These are phyloP conservation scores for Yponomeuta plumbellus DNA, from an alignment of 2,888 invertebrate species.

Conservation along the genomic window DNA sequence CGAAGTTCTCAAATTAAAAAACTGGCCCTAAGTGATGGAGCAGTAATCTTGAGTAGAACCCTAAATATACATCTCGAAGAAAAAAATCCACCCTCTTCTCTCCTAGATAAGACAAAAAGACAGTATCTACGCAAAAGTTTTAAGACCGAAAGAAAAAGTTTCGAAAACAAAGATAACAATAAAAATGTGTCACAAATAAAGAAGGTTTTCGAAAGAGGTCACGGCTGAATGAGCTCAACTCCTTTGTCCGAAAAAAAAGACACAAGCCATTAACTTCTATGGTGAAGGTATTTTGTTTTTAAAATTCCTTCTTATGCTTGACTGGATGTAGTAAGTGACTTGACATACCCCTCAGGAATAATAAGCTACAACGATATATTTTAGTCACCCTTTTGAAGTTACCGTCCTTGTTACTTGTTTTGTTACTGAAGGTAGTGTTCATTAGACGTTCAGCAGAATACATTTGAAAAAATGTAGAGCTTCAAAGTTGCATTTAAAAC, in stretches of 20 bases:
- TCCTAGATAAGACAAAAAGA: slow-evolving; percentile 26
- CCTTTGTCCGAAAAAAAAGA: not conserved
- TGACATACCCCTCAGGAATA: not conserved
- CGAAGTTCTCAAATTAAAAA: no score
- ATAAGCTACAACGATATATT: no score
- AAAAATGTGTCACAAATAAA: slow-evolving; percentile 16
- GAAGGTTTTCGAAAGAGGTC: not conserved
- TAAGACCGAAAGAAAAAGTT: slow-evolving; percentile 21
- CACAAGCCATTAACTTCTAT: not conserved
- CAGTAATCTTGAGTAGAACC: not conserved
- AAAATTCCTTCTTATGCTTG: not conserved
- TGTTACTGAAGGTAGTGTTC: no score
- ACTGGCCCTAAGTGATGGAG: not conserved
- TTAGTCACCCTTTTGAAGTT: no score
- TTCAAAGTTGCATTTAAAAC: no score
- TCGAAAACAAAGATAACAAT: slow-evolving; percentile 15
- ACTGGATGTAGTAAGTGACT: not conserved
- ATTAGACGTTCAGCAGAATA: no score
- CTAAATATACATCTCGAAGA: slow-evolving; percentile 25
- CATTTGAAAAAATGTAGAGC: no score
- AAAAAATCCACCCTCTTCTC: slow-evolving; percentile 21
- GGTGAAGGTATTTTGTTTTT: not conserved
- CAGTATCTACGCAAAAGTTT: slow-evolving; percentile 23
- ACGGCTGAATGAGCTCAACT: not conserved
- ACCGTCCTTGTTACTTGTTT: no score